Evolutionary conservation across 1,140 invertebrate genomes (phyloP).

Genomic region (Cyclina sinensis): DNA sequence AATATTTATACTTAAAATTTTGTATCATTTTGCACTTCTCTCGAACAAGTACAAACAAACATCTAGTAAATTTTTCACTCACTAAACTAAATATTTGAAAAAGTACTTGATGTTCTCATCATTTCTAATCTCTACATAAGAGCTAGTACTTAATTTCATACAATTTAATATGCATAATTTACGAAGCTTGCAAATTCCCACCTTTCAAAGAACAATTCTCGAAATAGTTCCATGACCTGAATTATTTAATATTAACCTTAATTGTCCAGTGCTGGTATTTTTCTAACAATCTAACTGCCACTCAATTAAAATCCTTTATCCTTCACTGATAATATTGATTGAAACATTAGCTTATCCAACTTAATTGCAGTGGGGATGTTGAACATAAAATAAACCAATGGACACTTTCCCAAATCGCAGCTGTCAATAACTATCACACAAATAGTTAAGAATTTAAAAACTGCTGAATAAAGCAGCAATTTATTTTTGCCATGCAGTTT

Average conservation of each 20-base stretch:
- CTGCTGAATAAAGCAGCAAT: background rate
- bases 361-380: background rate
- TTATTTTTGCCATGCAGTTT: too few relatives aligned
- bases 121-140: background rate
- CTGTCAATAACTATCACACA: background rate
- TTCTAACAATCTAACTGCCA: background rate
- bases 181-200: too few relatives aligned
- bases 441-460: background rate
- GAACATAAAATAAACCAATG: background rate
- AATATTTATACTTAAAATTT: background rate
- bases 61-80: background rate
- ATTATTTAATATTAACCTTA: background rate
- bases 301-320: slow-evolving; percentile 9
- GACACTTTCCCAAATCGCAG: background rate
- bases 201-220: background rate
- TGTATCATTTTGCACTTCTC: slow-evolving; percentile 2
- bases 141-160: background rate
- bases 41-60: background rate
- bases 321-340: background rate
- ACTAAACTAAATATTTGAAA: slow-evolving; percentile 13
- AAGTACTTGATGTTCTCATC: background rate
- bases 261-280: slow-evolving; percentile 4
- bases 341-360: background rate
- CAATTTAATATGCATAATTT: background rate
- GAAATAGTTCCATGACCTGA: background rate